Base-by-base conservation (phyloP, 2,797 vertebrate species). In the Euphonia xanthogaster region DNA sequence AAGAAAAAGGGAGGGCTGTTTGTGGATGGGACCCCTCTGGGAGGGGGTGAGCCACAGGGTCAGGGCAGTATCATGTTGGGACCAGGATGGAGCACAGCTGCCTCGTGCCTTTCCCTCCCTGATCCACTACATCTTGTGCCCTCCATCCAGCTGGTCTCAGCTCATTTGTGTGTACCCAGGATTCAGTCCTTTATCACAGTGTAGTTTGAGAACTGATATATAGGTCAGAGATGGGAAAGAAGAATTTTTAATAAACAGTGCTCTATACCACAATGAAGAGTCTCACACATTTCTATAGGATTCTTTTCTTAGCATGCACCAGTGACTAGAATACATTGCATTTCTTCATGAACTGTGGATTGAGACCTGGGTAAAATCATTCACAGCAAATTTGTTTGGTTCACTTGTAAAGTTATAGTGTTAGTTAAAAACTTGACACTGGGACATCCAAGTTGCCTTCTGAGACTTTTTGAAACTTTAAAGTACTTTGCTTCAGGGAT, bases 61-160 rank as follows among this genome's bases (percentile, higher is more conserved):
- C 42, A 33, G 70, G 42, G 33, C 21, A 20, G 7, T 11, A 1
- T 23, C 0, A 0, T n/a, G 22, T 6, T 4, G 13, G 50, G 48
- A 53, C 24, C 53, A n/a, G 48, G n/a, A 47, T 12, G 54, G 48
- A 72, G 71, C 62, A 20, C 11, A 27, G 74, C 74, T 61, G 42
- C 57, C 57, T 75, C 6, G 0, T 23, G 70, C 20, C 48, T 89
- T 89, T 82, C 61, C 17, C 23, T 68, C 47, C 8, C 3, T 14
- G n/a, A 39, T 39, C 24, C 16, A 6, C 31, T 74, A 9, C 77
- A 22, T 17, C 39, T 68, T 47, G 65, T 80, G 55, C 33, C 66
- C 44, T 54, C 48, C 30, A 9, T 54, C 57, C 61, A 70, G 35
- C 39, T 83, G 33, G 31, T 70, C 47, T 58, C 65, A 16, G 45